Evolutionary conservation across 2,888 invertebrate genomes (phyloP).

Genomic region (Priocnemis perturbator): DNA sequence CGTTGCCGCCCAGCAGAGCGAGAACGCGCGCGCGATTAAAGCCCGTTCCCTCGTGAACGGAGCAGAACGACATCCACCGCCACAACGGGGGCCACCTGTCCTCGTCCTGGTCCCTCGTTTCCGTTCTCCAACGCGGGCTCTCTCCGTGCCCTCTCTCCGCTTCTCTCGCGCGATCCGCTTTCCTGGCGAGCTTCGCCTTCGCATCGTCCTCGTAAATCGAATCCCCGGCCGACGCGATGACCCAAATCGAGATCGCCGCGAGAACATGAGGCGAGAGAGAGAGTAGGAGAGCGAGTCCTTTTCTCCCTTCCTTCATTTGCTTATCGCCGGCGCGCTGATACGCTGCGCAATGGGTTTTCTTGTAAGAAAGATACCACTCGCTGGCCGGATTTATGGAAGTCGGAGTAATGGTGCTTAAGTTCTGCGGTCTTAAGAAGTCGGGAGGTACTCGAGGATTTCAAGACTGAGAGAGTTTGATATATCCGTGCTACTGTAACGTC

Average conservation of each 20-base stretch:
- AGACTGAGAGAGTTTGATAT: too few relatives aligned
- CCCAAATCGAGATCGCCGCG: constrained; percentile 12
- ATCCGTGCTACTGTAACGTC: too few relatives aligned
- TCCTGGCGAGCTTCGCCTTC: neutral
- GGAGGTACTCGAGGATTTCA: too few relatives aligned
- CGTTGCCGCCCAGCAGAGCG: constrained; percentile 41
- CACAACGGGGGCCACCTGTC: constrained; percentile 47
- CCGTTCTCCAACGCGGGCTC: constrained; percentile 26
- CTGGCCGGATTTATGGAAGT: constrained; percentile 15
- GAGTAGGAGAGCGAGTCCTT: constrained; percentile 26
- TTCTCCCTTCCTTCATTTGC: constrained; percentile 60
- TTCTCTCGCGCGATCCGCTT: constrained; percentile 9
- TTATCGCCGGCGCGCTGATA: constrained; percentile 58
- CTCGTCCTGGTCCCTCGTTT: constrained; percentile 51
- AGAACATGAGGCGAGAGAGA: neutral
- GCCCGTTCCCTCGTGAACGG: constrained; percentile 43
- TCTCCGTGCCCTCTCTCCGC: constrained; percentile 3
- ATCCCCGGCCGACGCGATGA: constrained; percentile 27
- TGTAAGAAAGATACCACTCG: constrained; percentile 64
- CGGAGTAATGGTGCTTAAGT: too few relatives aligned
- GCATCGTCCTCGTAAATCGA: constrained; percentile 41
- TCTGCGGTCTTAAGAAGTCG: too few relatives aligned
- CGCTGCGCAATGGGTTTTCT: constrained; percentile 31
- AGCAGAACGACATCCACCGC: constrained; percentile 37
- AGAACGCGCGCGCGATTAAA: constrained; percentile 55